Base-by-base conservation (phyloP, 1,140 invertebrate species). In the Bicyclus anynana region DNA sequence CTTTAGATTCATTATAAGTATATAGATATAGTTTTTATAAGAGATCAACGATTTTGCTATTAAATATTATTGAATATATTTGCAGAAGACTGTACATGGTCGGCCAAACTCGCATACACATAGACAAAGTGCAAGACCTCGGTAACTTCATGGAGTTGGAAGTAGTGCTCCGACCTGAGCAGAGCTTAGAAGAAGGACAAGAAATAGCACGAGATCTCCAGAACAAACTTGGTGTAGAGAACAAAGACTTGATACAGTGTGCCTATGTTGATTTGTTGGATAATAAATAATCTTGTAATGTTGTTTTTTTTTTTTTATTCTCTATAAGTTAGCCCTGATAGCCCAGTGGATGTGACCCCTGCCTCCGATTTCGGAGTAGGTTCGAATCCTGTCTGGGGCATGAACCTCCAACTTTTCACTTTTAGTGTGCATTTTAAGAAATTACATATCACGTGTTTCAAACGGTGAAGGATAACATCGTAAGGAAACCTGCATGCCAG, bases 71-170 rank as follows among this genome's bases (percentile, higher is more conserved):
- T 17, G 17, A 16, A 17, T 53, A 53, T 64, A 27, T 59, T 84
- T 77, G 9, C 67, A 89, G 97, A 29, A 87, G 91, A 51, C 85
- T 98, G 2, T 97, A 93, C 63, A 89, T 97, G 71, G 89, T 95
- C 33, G 95, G 92, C 0, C 95, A 97, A 74, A 98, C 97, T 6
- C 91, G 97, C 62, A 91, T 99, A 27, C 97, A 98, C 80, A 89
- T 98, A 61, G 97, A 99, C 84, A 77, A 92, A 68, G 97, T 98
- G 0, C 85, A 94, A 67, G 90, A 89, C 47, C 89, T 98, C 12
- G 97, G 97, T 4, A 77, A 94, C 77, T 98, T 95, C 76, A 93
- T 98, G 90, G 97, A 98, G 89, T 89, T 98, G 33, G 97, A 98
- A 90, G 96, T 97, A 13, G 90, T 93, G 13, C 83, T 97, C 42